Base-by-base conservation (phyloP, 2,797 vertebrate species). In the Taeniopygia guttata region DNA sequence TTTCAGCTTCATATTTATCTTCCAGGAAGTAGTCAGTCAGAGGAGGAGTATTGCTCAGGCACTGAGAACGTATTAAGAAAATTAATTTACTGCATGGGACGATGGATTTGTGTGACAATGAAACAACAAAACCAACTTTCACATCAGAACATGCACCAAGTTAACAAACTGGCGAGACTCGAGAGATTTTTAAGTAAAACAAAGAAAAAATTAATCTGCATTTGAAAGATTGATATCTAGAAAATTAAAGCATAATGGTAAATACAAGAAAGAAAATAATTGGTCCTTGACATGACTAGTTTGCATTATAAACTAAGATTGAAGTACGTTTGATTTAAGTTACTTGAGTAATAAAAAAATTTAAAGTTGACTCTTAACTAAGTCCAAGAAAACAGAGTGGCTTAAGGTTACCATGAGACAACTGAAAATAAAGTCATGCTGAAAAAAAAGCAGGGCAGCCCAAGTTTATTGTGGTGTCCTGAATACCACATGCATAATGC, bases 1-100 rank as follows among this genome's bases (percentile, higher is more conserved):
- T 99, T 97, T 99, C 99, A 4, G 98, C 98, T 96, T 99, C 99
- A 7, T 99, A 99, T 85, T 98, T 98, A 95, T 99, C 99, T 92
- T 99, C 98, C 95, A 99, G 97, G 94, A 99, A 99, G 97, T 99
- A 99, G 75, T 99, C 98, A 4, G 99, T 99, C 96, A 99, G 97
- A 26, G 98, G 98, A 30, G 99, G 98, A 4, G 99, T 98, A 73
- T 99, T 99, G 97, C 99, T 99, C 97, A 99, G 97, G 98, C 99
- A 99, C 99, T 99, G 93, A 63, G 48, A 92, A 90, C 96, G 54
- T 29, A 90, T 48, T 73, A 55, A 62, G 64, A 63, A 16, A 84
- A 56, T 63, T 1, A 48, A 68, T 64, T 87, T 72, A 74, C 23
- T 54, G 16, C 64, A 70, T 3, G 38, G 16, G 36, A 30, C 68